phyloP scores from a whole-genome alignment of 1,140 invertebrate species.

The Panulirus ornatus region DNA sequence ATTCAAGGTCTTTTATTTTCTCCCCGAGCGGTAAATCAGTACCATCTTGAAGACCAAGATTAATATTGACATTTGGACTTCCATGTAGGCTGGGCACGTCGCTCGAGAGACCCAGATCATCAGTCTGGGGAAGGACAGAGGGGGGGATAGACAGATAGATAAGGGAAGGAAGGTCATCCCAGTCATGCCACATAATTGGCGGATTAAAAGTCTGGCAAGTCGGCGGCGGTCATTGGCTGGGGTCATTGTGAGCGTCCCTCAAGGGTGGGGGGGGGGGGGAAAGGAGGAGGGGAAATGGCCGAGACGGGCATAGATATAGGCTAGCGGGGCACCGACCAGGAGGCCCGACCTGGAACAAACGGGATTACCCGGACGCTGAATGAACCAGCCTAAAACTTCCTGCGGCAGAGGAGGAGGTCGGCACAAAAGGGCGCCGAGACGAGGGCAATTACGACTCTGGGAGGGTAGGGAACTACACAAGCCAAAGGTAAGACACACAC shows the following conservation, averaged over 20 bases:
- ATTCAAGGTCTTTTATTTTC: no score
- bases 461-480: conserved; percentile 1
- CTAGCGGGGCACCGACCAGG: background rate
- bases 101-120: no score
- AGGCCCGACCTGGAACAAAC: conserved; percentile 18
- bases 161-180: background rate
- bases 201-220: conserved; percentile 16
- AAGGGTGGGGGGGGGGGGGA: conserved; percentile 5
- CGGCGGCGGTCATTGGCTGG: conserved; percentile 27
- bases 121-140: background rate
- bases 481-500: background rate
- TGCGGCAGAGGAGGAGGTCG: background rate
- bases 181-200: conserved; percentile 42
- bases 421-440: conserved; percentile 12
- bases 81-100: no score
- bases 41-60: no score
- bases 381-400: conserved; percentile 31
- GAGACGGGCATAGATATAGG: background rate
- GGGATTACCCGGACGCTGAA: conserved; percentile 33
- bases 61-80: no score
- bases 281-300: background rate
- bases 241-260: conserved; percentile 3
- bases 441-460: conserved; percentile 22
- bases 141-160: background rate
- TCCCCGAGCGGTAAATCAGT: no score